Conservation (phyloP, 2,797 vertebrate genomes). For the Bryconaethiops microstoma region DNA sequence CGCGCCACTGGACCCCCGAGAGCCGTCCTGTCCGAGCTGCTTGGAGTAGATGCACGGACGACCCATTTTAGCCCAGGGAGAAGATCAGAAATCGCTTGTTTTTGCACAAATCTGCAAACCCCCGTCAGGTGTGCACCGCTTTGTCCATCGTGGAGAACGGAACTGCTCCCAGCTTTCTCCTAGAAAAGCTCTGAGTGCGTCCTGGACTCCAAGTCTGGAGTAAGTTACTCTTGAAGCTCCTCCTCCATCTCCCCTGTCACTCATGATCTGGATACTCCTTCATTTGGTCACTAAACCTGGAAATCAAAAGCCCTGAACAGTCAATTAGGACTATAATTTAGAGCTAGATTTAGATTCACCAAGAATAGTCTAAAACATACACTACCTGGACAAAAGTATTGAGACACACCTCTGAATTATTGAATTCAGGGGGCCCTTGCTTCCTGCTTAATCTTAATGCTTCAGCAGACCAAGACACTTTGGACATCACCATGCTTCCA, state of each 20-base stretch:
- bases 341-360: not conserved
- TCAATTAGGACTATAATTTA: not conserved
- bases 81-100: not conserved
- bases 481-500: no score
- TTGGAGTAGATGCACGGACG: constrained; percentile 25
- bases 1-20: constrained; percentile 16
- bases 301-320: not conserved
- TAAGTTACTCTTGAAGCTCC: constrained; percentile 80
- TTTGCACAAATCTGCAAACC: constrained; percentile 6
- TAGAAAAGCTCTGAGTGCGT: constrained; percentile 61
- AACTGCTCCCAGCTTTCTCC: constrained; percentile 66
- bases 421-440: no score
- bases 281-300: constrained; percentile 1
- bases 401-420: no score
- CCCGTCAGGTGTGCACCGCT: not conserved
- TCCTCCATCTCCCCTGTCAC: constrained; percentile 77
- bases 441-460: no score
- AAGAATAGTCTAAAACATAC: no score
- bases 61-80: constrained; percentile 27
- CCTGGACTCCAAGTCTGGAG: constrained; percentile 77
- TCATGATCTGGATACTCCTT: constrained; percentile 61
- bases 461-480: no score
- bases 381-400: no score
- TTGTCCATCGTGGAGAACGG: not conserved
- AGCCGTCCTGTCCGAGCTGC: constrained; percentile 20